phyloP scores from a whole-genome alignment of 2,797 vertebrate genomes.

The Epinephelus coioides region DNA sequence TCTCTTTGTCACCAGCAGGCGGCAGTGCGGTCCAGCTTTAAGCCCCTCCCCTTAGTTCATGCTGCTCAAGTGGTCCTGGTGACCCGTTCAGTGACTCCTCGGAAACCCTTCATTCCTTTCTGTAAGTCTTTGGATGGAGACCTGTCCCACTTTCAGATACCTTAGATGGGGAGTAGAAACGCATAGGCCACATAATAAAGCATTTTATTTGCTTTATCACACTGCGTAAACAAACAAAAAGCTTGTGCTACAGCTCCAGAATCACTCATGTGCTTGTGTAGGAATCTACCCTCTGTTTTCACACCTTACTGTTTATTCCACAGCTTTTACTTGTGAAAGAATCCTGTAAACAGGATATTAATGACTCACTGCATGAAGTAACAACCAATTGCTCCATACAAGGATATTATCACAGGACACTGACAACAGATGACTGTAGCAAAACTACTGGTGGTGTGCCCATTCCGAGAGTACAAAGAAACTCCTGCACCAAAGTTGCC shows the following conservation, averaged over 20 bases:
- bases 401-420: not conserved
- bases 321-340: not conserved
- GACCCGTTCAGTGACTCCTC: slow-evolving; percentile 28
- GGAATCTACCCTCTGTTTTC: not conserved
- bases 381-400: not conserved
- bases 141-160: not conserved
- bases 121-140: not conserved
- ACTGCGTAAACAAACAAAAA: not conserved
- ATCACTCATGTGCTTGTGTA: not conserved
- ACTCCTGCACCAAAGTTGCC: too few relatives aligned
- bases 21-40: slow-evolving; percentile 44
- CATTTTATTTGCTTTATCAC: not conserved
- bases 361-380: too few relatives aligned
- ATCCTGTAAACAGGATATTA: not conserved
- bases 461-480: not conserved
- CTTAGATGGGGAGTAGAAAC: not conserved
- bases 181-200: not conserved
- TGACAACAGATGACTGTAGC: not conserved
- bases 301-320: not conserved
- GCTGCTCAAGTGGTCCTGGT: not conserved
- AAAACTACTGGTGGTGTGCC: not conserved
- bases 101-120: not conserved
- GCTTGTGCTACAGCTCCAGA: not conserved
- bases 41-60: slow-evolving; percentile 43
- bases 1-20: slow-evolving; percentile 55